Conservation (phyloP, 2,797 vertebrate species). For the Sebastes jordani region DNA sequence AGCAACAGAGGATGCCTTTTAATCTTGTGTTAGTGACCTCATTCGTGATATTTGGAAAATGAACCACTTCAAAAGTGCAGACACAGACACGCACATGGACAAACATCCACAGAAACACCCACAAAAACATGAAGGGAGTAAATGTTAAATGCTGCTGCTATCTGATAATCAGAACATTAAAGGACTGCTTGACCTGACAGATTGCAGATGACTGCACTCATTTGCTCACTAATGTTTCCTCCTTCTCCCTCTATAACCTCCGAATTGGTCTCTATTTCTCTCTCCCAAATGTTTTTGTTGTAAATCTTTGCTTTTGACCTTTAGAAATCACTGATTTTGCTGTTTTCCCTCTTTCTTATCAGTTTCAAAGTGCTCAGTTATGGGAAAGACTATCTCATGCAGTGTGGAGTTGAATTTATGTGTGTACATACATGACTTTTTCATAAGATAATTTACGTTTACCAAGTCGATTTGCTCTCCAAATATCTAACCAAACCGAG, state of each 20-base stretch:
- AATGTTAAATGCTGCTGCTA: conserved; percentile 52
- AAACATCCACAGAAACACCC: conserved; percentile 1
- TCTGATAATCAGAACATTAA: conserved; percentile 60
- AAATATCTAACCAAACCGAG: neutral
- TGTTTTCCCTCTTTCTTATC: conserved; percentile 1
- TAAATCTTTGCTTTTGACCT: conserved; percentile 5
- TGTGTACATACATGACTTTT: neutral
- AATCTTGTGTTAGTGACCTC: neutral
- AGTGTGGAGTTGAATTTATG: neutral
- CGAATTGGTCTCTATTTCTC: conserved; percentile 6
- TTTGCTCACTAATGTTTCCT: conserved; percentile 62
- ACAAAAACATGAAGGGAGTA: conserved; percentile 43
- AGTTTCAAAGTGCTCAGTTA: neutral
- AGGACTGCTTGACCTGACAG: conserved; percentile 72
- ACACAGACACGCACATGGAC: neutral
- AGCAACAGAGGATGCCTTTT: neutral
- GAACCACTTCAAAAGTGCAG: conserved; percentile 14
- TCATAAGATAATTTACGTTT: neutral
- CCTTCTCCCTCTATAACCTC: neutral
- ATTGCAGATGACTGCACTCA: conserved; percentile 46
- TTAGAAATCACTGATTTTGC: neutral
- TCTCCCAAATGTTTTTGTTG: conserved; percentile 1
- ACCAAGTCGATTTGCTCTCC: neutral
- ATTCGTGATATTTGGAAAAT: conserved; percentile 28
- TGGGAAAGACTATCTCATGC: neutral